A percentile compares a stretch with the other conserved stretches of the same genome.
Evolutionary conservation across 2,113 vertebrate species (phyloP).

Genomic region (Pituophis catenifer): DNA sequence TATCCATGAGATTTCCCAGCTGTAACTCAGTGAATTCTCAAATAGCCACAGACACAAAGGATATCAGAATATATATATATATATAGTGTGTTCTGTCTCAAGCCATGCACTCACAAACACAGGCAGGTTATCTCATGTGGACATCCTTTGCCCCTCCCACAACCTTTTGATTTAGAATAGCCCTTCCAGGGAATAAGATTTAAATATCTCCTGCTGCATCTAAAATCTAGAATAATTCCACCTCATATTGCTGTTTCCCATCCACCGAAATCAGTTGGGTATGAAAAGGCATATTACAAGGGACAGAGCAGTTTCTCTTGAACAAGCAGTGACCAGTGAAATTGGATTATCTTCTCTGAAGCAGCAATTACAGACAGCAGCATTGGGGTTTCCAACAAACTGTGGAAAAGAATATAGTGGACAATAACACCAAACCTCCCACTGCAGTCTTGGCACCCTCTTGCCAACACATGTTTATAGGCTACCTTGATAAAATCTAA

Average conservation of each 20-base stretch:
- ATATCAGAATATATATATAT: constrained; percentile 58
- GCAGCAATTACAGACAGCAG: background rate
- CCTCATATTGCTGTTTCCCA: too few relatives aligned
- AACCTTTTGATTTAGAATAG: too few relatives aligned
- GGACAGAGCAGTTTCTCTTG: background rate
- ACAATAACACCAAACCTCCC: background rate
- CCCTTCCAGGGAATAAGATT: too few relatives aligned
- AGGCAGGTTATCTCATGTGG: too few relatives aligned
- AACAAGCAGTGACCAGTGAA: background rate
- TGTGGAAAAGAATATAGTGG: background rate
- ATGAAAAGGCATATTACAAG: background rate
- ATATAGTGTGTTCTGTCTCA: constrained; percentile 40
- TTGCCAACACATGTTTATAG: background rate
- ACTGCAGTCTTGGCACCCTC: background rate
- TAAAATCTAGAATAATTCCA: too few relatives aligned
- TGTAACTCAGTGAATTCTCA: constrained; percentile 69
- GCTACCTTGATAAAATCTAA: background rate
- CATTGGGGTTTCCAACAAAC: background rate
- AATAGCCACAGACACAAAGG: constrained; percentile 57
- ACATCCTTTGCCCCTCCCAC: too few relatives aligned
- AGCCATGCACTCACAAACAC: too few relatives aligned
- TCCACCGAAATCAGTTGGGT: background rate
- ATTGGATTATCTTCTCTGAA: background rate
- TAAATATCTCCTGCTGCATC: too few relatives aligned
- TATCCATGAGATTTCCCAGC: constrained; percentile 73